Evolutionary conservation across 2,888 invertebrate species (phyloP).

Genomic region (Argyra leucocephala): DNA sequence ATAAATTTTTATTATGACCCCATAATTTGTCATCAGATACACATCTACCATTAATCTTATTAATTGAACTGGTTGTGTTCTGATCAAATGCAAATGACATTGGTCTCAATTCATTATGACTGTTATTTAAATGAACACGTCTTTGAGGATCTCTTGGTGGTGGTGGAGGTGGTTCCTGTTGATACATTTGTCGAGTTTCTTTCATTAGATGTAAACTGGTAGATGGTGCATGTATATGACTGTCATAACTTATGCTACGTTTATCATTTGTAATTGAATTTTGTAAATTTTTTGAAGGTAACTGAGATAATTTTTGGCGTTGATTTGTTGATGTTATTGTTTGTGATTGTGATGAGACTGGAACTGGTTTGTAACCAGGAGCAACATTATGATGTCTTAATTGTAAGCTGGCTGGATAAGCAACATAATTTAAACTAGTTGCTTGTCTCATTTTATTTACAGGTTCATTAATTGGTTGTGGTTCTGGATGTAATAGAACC

Average conservation of each 20-base stretch:
- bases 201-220: slow-evolving; percentile 15
- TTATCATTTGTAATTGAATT: slow-evolving; percentile 35
- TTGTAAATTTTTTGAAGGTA: slow-evolving; percentile 29
- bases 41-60: slow-evolving; percentile 34
- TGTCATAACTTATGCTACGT: slow-evolving; percentile 42
- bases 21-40: slow-evolving; percentile 43
- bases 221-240: slow-evolving; percentile 34
- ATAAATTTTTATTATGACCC: slow-evolving; percentile 35
- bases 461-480: slow-evolving; percentile 12
- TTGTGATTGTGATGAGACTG: not conserved
- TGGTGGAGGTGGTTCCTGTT: slow-evolving; percentile 60
- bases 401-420: not conserved
- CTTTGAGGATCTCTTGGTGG: slow-evolving; percentile 68
- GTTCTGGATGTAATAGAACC: slow-evolving; percentile 16
- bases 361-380: slow-evolving; percentile 30
- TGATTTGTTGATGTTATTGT: not conserved
- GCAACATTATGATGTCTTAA: slow-evolving; percentile 23
- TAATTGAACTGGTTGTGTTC: slow-evolving; percentile 21
- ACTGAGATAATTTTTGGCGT: slow-evolving; percentile 12
- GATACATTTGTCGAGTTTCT: slow-evolving; percentile 27
- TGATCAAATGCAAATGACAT: slow-evolving; percentile 49
- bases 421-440: slow-evolving; percentile 31
- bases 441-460: slow-evolving; percentile 29
- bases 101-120: slow-evolving; percentile 42
- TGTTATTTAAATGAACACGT: slow-evolving; percentile 45